Evolutionary conservation across 2,888 invertebrate genomes (phyloP).

Genomic region (Vanessa cardui): DNA sequence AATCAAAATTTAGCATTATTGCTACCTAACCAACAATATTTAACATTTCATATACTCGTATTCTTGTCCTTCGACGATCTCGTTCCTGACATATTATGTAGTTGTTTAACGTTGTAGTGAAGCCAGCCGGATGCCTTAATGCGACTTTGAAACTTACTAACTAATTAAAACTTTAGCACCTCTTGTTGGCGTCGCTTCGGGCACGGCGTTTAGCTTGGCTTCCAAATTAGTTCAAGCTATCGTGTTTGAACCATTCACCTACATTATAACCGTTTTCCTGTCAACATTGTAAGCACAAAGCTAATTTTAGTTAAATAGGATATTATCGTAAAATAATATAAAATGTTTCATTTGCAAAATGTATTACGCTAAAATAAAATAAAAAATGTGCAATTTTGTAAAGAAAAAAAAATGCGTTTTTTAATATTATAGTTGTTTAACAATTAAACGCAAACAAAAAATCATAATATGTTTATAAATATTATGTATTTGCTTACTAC

Average conservation of each 20-base stretch:
- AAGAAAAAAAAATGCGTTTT: no score
- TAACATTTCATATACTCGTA: not conserved
- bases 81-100: constrained; percentile 9
- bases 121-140: constrained; percentile 60
- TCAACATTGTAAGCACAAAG: not conserved
- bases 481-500: no score
- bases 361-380: no score
- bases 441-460: no score
- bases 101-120: constrained; percentile 16
- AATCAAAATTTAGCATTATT: no score
- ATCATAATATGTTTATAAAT: no score
- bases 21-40: not conserved
- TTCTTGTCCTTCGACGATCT: not conserved
- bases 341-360: no score
- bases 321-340: not conserved
- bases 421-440: no score
- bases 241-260: constrained; percentile 32
- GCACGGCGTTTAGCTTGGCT: constrained; percentile 50
- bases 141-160: constrained; percentile 67
- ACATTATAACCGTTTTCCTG: constrained; percentile 17
- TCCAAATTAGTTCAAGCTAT: constrained; percentile 59
- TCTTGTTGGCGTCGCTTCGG: constrained; percentile 59
- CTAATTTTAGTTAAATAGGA: not conserved
- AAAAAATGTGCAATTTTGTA: no score
- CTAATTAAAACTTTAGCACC: constrained; percentile 79